These are phyloP conservation scores for Globodera ellingtonae DNA, from an alignment of 1,140 invertebrate genomes.

Conservation along the genomic window DNA sequence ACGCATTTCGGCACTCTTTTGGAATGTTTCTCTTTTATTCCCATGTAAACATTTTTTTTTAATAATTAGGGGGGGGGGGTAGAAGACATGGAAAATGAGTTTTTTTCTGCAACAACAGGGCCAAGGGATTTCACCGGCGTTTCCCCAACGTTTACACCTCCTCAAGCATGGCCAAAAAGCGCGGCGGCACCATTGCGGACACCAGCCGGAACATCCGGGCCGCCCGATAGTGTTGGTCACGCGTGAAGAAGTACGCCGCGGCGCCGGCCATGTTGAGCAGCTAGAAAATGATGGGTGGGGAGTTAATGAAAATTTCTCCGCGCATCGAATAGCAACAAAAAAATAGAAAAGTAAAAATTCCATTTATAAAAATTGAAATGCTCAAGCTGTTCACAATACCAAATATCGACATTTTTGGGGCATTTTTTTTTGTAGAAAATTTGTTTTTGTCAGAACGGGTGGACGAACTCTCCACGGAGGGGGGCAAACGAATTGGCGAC, in stretches of 20 bases:
- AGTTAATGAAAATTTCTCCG: too few relatives aligned
- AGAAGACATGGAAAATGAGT: not conserved
- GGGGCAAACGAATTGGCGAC: too few relatives aligned
- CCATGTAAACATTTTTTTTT: too few relatives aligned
- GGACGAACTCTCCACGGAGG: too few relatives aligned
- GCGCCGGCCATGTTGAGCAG: constrained; percentile 72
- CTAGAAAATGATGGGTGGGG: constrained; percentile 60
- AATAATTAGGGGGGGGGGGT: not conserved
- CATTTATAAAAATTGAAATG: not conserved
- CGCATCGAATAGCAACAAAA: not conserved
- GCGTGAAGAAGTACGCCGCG: constrained; percentile 76
- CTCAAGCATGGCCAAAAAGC: constrained; percentile 53
- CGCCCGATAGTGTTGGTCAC: constrained; percentile 79
- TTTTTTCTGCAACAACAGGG: too few relatives aligned
- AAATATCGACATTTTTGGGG: too few relatives aligned
- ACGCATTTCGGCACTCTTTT: constrained; percentile 65
- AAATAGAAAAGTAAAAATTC: too few relatives aligned
- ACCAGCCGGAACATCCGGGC: constrained; percentile 73
- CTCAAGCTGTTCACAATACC: too few relatives aligned
- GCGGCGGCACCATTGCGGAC: constrained; percentile 75
- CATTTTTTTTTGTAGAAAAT: not conserved
- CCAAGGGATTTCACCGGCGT: too few relatives aligned
- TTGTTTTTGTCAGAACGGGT: not conserved
- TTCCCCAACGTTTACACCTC: constrained; percentile 38
- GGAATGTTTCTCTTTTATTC: too few relatives aligned